Base-by-base conservation (phyloP, 2,888 invertebrate species). In the Brachynemurus nebulosus region DNA sequence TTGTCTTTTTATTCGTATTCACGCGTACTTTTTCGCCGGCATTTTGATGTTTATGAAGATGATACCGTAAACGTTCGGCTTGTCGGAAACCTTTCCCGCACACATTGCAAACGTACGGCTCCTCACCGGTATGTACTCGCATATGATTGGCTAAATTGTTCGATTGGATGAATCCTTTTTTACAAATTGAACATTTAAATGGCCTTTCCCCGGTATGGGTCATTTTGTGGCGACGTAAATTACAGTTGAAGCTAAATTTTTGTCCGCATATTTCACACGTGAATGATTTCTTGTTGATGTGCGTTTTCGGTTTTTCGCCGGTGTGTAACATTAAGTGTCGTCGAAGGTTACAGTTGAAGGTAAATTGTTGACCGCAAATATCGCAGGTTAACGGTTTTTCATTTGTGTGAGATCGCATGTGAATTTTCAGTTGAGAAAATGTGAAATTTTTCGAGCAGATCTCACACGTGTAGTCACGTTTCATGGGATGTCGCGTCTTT, bases 261-360 rank as follows among this genome's bases (percentile, higher is more conserved):
- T 33, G 38, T 5, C 14, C 18, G 17, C 48, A 48, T 14, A 48
- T 25, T 5, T 48, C 37, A 35, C 48, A 47, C 4, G 39, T 39
- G 20, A 12, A 20, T 19, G 18, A 21, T n/a, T 39, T 39, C 2
- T 39, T 17, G 18, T 20, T 4, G 12, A 9, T 12, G 16, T 39
- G 39, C 19, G 23, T 33, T 40, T 49, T 46, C 1, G 60, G 61
- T 21, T 57, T 57, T 34, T 56, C 54, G 0, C 59, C 58, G 2
- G 57, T 59, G 44, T 61, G 62, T 2, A 55, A 57, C 16, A 58
- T 45, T 46, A 56, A 53, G 44, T 62, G 61, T 30, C 53, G 53
- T 12, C 57, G 55, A 16, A 60, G 52, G 17, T 54, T 54, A 30
- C 57, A 52, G 25, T 54, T 52, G 37, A 58, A 58, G 2, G 55